Conservation (phyloP, 35 echinoderm and acorn worm species). For the Heliocidaris tuberculata region DNA sequence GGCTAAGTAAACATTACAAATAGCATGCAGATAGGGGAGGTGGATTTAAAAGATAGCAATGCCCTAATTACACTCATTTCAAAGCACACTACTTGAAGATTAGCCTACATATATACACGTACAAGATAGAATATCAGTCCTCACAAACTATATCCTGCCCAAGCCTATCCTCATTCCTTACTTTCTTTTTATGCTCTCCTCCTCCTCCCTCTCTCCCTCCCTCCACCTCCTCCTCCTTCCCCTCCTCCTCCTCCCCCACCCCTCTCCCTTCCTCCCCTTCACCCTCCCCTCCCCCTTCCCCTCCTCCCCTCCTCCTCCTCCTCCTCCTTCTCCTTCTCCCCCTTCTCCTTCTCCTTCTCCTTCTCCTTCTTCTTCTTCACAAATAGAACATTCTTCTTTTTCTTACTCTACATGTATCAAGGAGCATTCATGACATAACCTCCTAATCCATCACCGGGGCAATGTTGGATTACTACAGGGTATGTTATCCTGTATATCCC, state of each 20-base stretch:
- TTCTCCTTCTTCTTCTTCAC: not conserved
- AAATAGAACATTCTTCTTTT: not conserved
- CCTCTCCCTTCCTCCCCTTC: too few species aligned
- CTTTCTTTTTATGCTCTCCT: not conserved
- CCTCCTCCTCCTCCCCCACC: too few species aligned
- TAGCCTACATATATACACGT: not conserved
- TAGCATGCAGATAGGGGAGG: not conserved
- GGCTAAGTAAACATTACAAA: not conserved
- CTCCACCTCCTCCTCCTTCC: too few species aligned
- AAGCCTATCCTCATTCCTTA: not conserved
- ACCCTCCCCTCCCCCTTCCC: too few species aligned
- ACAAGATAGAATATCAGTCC: not conserved
- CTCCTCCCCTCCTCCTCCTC: too few species aligned
- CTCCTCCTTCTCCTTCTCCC: not conserved
- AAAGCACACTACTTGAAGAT: not conserved
- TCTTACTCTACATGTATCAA: not conserved
- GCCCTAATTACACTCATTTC: not conserved
- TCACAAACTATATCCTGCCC: not conserved
- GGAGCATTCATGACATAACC: not conserved
- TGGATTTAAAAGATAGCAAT: conserved; percentile 5
- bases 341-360: not conserved
- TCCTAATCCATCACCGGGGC: not conserved
- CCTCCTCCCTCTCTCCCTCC: not conserved
- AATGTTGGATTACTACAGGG: not conserved
- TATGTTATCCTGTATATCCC: not conserved